phyloP scores from a whole-genome alignment of 2,888 invertebrate genomes.

The Macaria liturata region DNA sequence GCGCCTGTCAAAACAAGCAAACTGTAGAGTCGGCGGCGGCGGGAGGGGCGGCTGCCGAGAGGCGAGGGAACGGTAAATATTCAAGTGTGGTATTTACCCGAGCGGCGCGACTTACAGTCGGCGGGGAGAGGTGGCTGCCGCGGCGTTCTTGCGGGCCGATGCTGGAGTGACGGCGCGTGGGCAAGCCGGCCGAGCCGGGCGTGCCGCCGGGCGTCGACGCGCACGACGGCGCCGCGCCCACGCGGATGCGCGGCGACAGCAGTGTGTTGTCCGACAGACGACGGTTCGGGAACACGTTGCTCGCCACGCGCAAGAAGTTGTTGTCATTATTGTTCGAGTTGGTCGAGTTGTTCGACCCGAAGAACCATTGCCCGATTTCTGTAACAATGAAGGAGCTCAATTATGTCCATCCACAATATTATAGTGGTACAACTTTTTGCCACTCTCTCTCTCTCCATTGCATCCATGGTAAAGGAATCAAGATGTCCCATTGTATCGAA shows the following conservation, averaged over 20 bases:
- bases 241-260: conserved; percentile 94
- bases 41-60: conserved; percentile 28
- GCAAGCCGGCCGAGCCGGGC: conserved; percentile 89
- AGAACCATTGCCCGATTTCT: conserved; percentile 91
- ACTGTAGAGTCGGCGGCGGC: conserved; percentile 50
- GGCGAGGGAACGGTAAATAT: background rate
- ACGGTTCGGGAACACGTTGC: conserved; percentile 90
- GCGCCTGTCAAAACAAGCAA: conserved; percentile 80
- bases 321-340: conserved; percentile 83
- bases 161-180: conserved; percentile 94
- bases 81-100: conserved; percentile 3
- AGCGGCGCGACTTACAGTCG: conserved; percentile 87
- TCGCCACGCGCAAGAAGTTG: conserved; percentile 92
- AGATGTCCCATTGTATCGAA: too few species aligned
- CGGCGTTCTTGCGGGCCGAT: conserved; percentile 95
- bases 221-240: conserved; percentile 94
- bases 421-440: too few species aligned
- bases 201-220: conserved; percentile 91
- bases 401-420: background rate
- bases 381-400: conserved; percentile 31
- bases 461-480: too few species aligned
- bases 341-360: conserved; percentile 92
- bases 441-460: too few species aligned
- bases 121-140: conserved; percentile 92
- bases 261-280: conserved; percentile 96